Conservation (phyloP, 2,888 invertebrate genomes). For the Embidobia sp. region DNA sequence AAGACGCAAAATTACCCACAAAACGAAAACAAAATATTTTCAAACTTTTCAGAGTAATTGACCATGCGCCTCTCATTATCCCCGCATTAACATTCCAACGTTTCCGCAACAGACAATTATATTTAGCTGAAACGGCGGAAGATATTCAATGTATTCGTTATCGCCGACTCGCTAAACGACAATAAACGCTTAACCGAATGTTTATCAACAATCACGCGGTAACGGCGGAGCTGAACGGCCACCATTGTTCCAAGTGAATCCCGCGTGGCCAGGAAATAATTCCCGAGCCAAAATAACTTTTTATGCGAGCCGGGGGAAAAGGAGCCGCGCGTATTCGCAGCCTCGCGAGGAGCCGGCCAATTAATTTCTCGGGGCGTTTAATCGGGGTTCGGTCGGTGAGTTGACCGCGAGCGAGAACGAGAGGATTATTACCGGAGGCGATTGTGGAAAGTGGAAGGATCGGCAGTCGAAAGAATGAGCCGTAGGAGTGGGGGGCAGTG, state of each 20-base stretch:
- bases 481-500: constrained; percentile 20
- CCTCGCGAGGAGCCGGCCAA: constrained; percentile 69
- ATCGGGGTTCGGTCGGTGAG: constrained; percentile 75
- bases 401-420: constrained; percentile 71
- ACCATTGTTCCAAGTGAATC: constrained; percentile 12
- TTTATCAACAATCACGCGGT: no score
- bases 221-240: neutral
- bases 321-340: constrained; percentile 47
- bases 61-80: no score
- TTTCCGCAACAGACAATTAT: no score
- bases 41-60: no score
- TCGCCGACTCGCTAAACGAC: no score
- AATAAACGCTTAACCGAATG: no score
- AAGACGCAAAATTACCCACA: no score
- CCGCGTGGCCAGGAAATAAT: constrained; percentile 16
- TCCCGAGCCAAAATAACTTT: constrained; percentile 36
- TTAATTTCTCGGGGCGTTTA: constrained; percentile 76
- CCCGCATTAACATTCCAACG: no score
- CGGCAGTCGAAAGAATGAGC: constrained; percentile 45
- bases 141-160: no score
- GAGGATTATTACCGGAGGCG: constrained; percentile 74
- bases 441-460: constrained; percentile 45
- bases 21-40: no score
- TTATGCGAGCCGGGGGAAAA: constrained; percentile 29
- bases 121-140: no score